These are phyloP conservation scores for Dione juno DNA, from an alignment of 2,888 invertebrate species.

Conservation along the genomic window DNA sequence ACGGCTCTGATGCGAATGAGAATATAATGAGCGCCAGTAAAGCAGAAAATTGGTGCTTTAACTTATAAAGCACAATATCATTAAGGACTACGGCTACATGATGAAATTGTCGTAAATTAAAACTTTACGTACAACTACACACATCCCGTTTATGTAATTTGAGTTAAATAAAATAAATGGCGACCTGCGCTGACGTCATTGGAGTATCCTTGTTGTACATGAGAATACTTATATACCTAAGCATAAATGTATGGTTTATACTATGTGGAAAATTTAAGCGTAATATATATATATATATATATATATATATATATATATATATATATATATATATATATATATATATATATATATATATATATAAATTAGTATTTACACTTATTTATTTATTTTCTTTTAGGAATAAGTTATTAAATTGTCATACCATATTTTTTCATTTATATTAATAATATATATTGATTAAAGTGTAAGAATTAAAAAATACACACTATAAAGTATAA, in stretches of 20 bases:
- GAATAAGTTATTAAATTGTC: too few relatives aligned
- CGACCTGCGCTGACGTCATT: neutral
- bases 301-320: too few relatives aligned
- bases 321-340: too few relatives aligned
- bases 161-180: slow-evolving; percentile 1
- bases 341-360: too few relatives aligned
- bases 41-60: slow-evolving; percentile 40
- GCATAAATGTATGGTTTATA: neutral
- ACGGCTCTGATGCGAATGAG: slow-evolving; percentile 29
- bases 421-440: too few relatives aligned
- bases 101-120: slow-evolving; percentile 15
- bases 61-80: slow-evolving; percentile 48
- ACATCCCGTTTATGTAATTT: neutral
- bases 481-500: too few relatives aligned
- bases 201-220: neutral
- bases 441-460: too few relatives aligned
- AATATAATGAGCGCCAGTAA: slow-evolving; percentile 40
- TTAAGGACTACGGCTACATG: slow-evolving; percentile 40
- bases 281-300: too few relatives aligned
- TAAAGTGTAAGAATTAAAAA: too few relatives aligned
- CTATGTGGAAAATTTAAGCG: neutral
- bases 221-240: neutral
- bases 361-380: too few relatives aligned
- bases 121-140: neutral
- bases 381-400: too few relatives aligned